Percentiles rank a stretch among this genome's conserved stretches.
These are phyloP conservation scores for Erithacus rubecula DNA, from an alignment of 2,797 vertebrate genomes.

Conservation along the genomic window DNA sequence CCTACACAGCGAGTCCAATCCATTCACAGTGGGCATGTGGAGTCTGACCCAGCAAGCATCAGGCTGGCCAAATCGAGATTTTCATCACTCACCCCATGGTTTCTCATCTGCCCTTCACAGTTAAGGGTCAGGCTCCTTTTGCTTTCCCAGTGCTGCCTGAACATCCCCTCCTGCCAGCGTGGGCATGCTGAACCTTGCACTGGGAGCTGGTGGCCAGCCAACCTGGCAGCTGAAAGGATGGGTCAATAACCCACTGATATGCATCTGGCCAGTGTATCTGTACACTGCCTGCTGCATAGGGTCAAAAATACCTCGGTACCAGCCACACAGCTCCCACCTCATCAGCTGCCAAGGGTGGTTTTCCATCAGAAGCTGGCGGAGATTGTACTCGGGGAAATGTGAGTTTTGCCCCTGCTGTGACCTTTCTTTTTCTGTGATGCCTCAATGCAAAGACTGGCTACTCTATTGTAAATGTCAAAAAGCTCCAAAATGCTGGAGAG, in stretches of 20 bases:
- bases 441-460: neutral
- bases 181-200: neutral
- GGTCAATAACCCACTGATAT: neutral
- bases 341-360: neutral
- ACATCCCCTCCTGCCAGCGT: neutral
- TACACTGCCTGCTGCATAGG: neutral
- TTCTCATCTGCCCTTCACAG: neutral
- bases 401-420: neutral
- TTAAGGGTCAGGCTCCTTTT: neutral
- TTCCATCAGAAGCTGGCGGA: neutral
- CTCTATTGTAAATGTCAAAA: neutral
- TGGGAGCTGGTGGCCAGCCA: neutral
- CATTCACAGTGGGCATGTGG: conserved; percentile 23
- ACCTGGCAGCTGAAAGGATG: neutral
- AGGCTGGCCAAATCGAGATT: neutral
- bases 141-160: neutral
- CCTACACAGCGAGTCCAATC: neutral
- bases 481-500: neutral
- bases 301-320: neutral
- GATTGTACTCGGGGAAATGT: neutral
- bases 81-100: neutral
- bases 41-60: neutral
- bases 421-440: neutral
- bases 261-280: neutral
- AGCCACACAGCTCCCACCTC: neutral